Percentiles rank a stretch among this genome's conserved stretches.
Conservation (phyloP, 2,797 vertebrate species). For the Botia almorhae region DNA sequence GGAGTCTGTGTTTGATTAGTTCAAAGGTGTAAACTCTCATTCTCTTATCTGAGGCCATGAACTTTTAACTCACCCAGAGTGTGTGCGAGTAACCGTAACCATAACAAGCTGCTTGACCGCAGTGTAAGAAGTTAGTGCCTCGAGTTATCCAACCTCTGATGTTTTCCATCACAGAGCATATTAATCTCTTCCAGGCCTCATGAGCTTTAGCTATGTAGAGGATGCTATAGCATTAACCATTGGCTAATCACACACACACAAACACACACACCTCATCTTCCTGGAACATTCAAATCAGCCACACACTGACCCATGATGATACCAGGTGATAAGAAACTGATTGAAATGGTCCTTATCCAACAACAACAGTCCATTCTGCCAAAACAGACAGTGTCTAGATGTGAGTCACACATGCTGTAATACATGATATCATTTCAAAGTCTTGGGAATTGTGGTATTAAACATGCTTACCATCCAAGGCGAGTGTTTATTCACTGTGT, state of each 20-base stretch:
- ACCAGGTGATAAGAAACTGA: slow-evolving; percentile 21
- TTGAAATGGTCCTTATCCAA: slow-evolving; percentile 32
- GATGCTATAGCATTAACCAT: neutral
- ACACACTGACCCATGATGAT: slow-evolving; percentile 22
- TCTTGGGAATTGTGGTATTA: neutral
- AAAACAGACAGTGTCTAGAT: slow-evolving; percentile 5
- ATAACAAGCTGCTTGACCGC: slow-evolving; percentile 3
- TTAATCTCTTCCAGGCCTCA: neutral
- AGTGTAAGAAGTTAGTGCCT: slow-evolving; percentile 5
- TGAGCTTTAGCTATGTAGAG: neutral
- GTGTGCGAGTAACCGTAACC: slow-evolving; percentile 1
- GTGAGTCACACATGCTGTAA: neutral
- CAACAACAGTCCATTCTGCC: slow-evolving; percentile 48
- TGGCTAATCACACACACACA: neutral
- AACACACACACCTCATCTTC: slow-evolving; percentile 16
- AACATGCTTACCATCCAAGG: neutral
- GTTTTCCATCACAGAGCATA: slow-evolving; percentile 20
- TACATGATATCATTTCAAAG: slow-evolving; percentile 9
- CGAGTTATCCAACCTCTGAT: neutral
- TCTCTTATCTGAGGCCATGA: slow-evolving; percentile 9
- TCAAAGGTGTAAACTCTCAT: slow-evolving; percentile 24
- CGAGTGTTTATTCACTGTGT: neutral
- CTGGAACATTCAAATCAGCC: slow-evolving; percentile 27
- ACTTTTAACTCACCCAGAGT: neutral
- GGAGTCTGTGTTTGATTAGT: slow-evolving; percentile 35